A percentile compares a stretch with the other conserved stretches of the same genome.
These are phyloP conservation scores for Globodera rostochiensis DNA, from an alignment of 1,140 invertebrate genomes.

Conservation along the genomic window DNA sequence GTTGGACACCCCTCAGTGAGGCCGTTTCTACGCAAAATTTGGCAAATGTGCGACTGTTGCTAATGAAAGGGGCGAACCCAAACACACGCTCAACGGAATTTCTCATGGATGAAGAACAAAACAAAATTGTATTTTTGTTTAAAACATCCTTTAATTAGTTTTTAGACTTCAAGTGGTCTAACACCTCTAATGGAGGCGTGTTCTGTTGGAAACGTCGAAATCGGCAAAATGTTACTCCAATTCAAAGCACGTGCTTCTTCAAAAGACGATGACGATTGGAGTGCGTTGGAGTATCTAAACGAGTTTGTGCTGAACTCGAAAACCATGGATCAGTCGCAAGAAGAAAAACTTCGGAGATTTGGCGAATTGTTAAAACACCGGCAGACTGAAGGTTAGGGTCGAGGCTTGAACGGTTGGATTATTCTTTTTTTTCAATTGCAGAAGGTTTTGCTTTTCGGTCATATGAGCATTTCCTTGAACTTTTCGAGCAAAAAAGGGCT, in stretches of 20 bases:
- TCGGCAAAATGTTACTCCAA: constrained; percentile 23
- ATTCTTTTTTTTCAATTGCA: background rate
- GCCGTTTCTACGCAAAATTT: constrained; percentile 19
- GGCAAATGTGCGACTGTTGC: constrained; percentile 17
- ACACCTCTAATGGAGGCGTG: constrained; percentile 27
- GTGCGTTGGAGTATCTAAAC: constrained; percentile 22
- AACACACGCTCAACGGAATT: constrained; percentile 28
- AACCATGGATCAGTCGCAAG: background rate
- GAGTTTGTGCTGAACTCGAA: constrained; percentile 18
- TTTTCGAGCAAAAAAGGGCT: constrained; percentile 11
- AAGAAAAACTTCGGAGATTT: constrained; percentile 26
- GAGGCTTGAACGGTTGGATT: background rate
- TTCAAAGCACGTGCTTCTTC: constrained; percentile 20
- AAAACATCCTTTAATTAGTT: no score
- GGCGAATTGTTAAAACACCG: constrained; percentile 13
- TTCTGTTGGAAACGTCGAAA: constrained; percentile 11
- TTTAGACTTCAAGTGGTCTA: constrained; percentile 23
- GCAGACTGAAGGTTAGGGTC: constrained; percentile 14
- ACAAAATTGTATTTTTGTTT: constrained; percentile 18
- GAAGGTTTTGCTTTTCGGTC: constrained; percentile 22
- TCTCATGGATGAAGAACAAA: constrained; percentile 27
- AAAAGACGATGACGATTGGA: constrained; percentile 31
- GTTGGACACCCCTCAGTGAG: constrained; percentile 29
- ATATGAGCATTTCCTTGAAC: constrained; percentile 5
- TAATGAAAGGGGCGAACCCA: constrained; percentile 25